Evolutionary conservation across 2,113 vertebrate species (phyloP), one percentile per base, ranked within the genome.

Genomic region (Pelmatolapia mariae): DNA sequence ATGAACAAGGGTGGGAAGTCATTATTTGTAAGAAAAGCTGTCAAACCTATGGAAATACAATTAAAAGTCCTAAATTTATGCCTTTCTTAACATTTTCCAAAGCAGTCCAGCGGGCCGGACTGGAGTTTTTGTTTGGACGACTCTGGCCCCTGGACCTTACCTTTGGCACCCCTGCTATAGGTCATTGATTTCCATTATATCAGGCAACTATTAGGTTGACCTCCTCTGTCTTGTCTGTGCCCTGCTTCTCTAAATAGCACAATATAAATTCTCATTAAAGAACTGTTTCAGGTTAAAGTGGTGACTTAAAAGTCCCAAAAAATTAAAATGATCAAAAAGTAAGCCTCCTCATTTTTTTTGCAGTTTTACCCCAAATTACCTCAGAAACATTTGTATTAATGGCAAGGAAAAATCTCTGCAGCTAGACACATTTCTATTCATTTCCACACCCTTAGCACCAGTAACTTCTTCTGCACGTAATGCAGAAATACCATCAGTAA

Each of bases 21-120:
- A 66, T 66, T 66, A n/a, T 66, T 66, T n/a, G 18, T 36, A 66
- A 36, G 18, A 36, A 66, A 66, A 66, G 61, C 61, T 66, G 18
- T 66, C 61, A 36, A 66, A 66, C 6, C 12, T 36, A 8, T 66
- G 61, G 33, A 66, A 66, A 36, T 66, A 36, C 10, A 66, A 66
- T 12, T 36, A 2, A 66, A 66, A 66, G 10, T 13, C 19, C 33
- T n/a, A n/a, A 66, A 66, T 38, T 8, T 66, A 13, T 66, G 33
- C 10, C 33, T 38, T 66, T 33, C 33, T 38, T 38, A 13, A 66
- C 61, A 66, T 66, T 66, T 38, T 66, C 61, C 61, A 66, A 38
- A 66, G 61, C 0, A 36, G 33, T 66, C 33, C 61, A n/a, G 0
- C 0, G 6, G 33, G 0, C 0, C 4, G 0, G 33, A 63, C 18